Percentiles rank a stretch among this genome's conserved stretches.
Evolutionary conservation across 2,888 invertebrate species (phyloP).

Genomic region (Epistrophe grossulariae): DNA sequence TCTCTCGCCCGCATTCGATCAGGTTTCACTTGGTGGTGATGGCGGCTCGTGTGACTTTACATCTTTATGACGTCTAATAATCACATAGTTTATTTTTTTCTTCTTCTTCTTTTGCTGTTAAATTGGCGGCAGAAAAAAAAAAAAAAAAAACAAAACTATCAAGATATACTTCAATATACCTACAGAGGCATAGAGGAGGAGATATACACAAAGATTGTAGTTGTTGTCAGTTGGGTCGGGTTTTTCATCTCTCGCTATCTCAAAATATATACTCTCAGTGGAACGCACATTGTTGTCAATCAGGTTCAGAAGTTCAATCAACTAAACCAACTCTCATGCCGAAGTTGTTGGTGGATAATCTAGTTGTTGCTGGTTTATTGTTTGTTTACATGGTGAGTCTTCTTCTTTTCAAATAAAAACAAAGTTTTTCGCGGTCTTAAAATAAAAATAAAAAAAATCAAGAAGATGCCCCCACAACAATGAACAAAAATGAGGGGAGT

Average conservation of each 20-base stretch:
- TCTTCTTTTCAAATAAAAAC: slow-evolving; percentile 41
- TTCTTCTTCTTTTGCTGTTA: slow-evolving; percentile 23
- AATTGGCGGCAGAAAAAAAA: slow-evolving; percentile 58
- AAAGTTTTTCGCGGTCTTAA: slow-evolving; percentile 37
- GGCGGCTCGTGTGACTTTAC: slow-evolving; percentile 60
- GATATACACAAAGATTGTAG: slow-evolving; percentile 42
- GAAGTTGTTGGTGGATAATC: slow-evolving; percentile 61
- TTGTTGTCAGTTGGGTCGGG: slow-evolving; percentile 69
- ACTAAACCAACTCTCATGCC: slow-evolving; percentile 44
- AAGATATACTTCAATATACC: slow-evolving; percentile 8
- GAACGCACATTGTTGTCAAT: slow-evolving; percentile 76
- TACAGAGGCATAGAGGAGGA: slow-evolving; percentile 11
- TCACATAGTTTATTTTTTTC: slow-evolving; percentile 10
- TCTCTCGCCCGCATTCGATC: slow-evolving; percentile 71
- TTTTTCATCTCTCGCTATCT: slow-evolving; percentile 62
- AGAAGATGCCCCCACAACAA: slow-evolving; percentile 26
- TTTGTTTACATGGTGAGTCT: slow-evolving; percentile 67
- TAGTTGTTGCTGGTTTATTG: slow-evolving; percentile 65
- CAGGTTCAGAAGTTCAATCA: slow-evolving; percentile 76
- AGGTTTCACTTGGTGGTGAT: slow-evolving; percentile 48
- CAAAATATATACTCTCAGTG: slow-evolving; percentile 25
- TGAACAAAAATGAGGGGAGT: background rate
- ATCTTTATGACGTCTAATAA: slow-evolving; percentile 74
- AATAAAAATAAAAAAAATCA: background rate
- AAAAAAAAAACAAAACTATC: slow-evolving; percentile 29